Percentiles rank a stretch among this genome's conserved stretches.
Conservation (phyloP, 2,888 invertebrate species). For the Hyposoter didymator region DNA sequence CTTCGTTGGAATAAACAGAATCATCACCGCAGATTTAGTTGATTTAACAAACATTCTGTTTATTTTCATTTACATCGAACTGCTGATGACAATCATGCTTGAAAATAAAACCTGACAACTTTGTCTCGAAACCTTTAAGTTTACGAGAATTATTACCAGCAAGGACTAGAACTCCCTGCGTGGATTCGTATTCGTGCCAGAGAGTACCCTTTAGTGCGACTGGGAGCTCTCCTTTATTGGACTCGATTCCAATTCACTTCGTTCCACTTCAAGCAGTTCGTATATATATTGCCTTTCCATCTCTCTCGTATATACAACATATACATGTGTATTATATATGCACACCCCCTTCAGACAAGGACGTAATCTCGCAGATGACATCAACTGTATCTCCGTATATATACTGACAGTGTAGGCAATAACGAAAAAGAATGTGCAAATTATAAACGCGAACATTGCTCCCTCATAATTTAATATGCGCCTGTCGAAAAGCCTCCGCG, state of each 20-base stretch:
- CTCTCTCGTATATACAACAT: conserved; percentile 36
- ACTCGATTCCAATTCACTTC: conserved; percentile 65
- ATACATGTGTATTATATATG: not conserved
- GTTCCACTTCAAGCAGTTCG: conserved; percentile 57
- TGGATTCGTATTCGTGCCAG: conserved; percentile 12
- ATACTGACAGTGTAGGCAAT: conserved; percentile 16
- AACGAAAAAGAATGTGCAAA: conserved; percentile 15
- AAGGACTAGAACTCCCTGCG: not conserved
- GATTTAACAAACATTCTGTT: not conserved
- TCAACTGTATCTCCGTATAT: conserved; percentile 17
- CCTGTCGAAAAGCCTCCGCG: not conserved
- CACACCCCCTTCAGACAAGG: conserved; percentile 35
- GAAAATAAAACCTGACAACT: not conserved
- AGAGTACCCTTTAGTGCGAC: conserved; percentile 39
- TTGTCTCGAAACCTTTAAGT: not conserved
- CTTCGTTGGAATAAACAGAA: too few relatives aligned
- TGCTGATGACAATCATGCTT: not conserved
- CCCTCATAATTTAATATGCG: not conserved
- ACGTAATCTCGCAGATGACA: conserved; percentile 47
- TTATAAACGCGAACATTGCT: conserved; percentile 3
- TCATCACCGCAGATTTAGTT: too few relatives aligned
- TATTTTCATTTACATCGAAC: not conserved
- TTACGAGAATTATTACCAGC: not conserved
- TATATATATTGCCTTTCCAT: conserved; percentile 26
- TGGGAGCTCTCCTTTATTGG: conserved; percentile 59